Percentiles rank a stretch among this genome's conserved stretches.
Conservation (phyloP, 2,113 vertebrate species). For the Triplophysa siluroides region DNA sequence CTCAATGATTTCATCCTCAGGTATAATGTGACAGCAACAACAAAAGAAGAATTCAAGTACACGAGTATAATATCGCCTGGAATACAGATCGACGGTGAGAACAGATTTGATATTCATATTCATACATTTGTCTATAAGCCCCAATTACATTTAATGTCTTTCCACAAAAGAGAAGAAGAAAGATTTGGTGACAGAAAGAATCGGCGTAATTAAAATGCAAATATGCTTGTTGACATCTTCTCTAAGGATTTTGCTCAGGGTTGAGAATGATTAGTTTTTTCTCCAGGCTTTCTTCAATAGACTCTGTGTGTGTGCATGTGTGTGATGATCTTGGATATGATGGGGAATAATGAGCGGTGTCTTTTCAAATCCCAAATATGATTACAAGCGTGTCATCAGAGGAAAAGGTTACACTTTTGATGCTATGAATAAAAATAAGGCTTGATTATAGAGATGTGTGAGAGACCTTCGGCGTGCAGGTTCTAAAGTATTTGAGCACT, state of each 20-base stretch:
- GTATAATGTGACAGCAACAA: background rate
- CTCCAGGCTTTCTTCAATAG: background rate
- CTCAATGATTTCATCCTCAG: background rate
- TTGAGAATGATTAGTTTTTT: conserved; percentile 30
- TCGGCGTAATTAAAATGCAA: conserved; percentile 46
- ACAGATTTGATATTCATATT: conserved; percentile 29
- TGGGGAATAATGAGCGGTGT: conserved; percentile 9
- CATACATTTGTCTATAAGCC: conserved; percentile 15
- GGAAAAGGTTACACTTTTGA: conserved; percentile 1
- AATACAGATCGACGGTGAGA: background rate
- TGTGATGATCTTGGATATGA: conserved; percentile 11
- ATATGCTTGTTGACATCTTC: conserved; percentile 24
- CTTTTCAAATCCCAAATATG: conserved; percentile 18
- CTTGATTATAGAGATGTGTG: conserved; percentile 4
- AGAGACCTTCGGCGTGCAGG: background rate
- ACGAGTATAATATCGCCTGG: background rate
- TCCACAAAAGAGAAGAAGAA: background rate
- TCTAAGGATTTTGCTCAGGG: conserved; percentile 14
- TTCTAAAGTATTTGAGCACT: conserved; percentile 8
- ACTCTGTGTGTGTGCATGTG: background rate
- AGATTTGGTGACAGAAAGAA: background rate
- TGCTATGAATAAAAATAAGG: conserved; percentile 27
- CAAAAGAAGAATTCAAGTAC: background rate
- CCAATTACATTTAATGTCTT: conserved; percentile 22
- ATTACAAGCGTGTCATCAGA: conserved; percentile 28